These are phyloP conservation scores for Cydia fagiglandana DNA, from an alignment of 1,140 invertebrate species.

Conservation along the genomic window DNA sequence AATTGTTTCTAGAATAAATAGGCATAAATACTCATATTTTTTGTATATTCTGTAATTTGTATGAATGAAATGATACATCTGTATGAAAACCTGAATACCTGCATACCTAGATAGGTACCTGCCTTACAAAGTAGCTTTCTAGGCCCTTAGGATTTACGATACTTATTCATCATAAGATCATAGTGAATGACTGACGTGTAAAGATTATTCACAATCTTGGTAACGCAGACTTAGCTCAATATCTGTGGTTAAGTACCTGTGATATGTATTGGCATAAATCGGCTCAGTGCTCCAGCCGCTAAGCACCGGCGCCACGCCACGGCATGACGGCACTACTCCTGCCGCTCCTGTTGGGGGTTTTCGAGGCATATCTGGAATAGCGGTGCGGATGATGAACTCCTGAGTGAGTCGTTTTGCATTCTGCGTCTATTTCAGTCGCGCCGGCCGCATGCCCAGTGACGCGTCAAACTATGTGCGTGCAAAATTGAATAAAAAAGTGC, in stretches of 20 bases:
- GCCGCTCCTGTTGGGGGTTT: constrained; percentile 46
- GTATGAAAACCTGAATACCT: no score
- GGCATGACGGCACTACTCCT: no score
- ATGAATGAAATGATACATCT: no score
- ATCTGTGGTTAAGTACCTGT: not conserved
- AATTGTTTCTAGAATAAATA: no score
- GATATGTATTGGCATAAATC: constrained; percentile 9
- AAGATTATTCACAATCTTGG: not conserved
- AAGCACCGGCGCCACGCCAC: not conserved
- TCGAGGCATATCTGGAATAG: constrained; percentile 59
- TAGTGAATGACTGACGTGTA: not conserved
- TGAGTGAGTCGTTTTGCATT: constrained; percentile 56
- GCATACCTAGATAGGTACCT: no score
- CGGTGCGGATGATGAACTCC: constrained; percentile 62
- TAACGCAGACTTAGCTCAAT: not conserved
- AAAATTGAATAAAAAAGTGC: constrained; percentile 19
- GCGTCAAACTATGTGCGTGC: constrained; percentile 30
- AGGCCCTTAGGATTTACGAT: not conserved
- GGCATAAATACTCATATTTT: no score
- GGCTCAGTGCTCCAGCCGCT: not conserved
- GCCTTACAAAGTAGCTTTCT: no score
- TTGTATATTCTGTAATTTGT: no score
- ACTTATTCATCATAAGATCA: not conserved
- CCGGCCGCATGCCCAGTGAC: constrained; percentile 35
- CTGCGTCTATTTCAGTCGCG: constrained; percentile 56